phyloP scores from a whole-genome alignment of 2,113 vertebrate species.

The Macaca mulatta region DNA sequence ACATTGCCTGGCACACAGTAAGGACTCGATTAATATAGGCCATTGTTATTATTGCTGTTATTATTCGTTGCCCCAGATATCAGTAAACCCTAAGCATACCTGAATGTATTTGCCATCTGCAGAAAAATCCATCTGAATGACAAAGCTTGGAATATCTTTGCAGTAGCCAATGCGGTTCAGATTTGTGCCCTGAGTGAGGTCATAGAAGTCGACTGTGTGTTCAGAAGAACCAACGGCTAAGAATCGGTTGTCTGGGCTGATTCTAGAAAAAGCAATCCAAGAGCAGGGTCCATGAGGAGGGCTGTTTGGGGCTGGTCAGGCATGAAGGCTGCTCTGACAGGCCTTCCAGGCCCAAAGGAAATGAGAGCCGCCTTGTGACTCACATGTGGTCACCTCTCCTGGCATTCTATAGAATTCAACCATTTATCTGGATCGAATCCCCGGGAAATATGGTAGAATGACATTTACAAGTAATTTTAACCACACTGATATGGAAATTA shows the following conservation, averaged over 20 bases:
- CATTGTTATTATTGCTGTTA: not conserved
- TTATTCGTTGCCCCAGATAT: not conserved
- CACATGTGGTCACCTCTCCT: not conserved
- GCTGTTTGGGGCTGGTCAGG: not conserved
- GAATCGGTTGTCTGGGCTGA: constrained; percentile 95
- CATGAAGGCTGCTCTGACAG: not conserved
- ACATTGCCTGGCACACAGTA: not conserved
- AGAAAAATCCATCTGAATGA: constrained; percentile 97
- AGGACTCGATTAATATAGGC: not conserved
- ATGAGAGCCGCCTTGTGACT: not conserved
- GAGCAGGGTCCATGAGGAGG: not conserved
- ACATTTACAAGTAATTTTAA: not conserved
- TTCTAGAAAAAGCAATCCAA: constrained; percentile 83
- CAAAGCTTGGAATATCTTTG: constrained; percentile 95
- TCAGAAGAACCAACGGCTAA: constrained; percentile 95
- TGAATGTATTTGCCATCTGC: constrained; percentile 95
- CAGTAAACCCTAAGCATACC: constrained; percentile 81
- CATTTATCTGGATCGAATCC: not conserved
- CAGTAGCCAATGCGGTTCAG: constrained; percentile 96
- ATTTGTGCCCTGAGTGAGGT: constrained; percentile 94
- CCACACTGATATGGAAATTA: not conserved
- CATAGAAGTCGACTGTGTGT: constrained; percentile 96
- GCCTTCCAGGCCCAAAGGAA: not conserved
- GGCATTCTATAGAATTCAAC: not conserved
- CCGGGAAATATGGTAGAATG: not conserved